Percentiles rank a stretch among this genome's conserved stretches.
phyloP scores from a whole-genome alignment of 1,140 invertebrate genomes.

The Macrostomum lignano region DNA sequence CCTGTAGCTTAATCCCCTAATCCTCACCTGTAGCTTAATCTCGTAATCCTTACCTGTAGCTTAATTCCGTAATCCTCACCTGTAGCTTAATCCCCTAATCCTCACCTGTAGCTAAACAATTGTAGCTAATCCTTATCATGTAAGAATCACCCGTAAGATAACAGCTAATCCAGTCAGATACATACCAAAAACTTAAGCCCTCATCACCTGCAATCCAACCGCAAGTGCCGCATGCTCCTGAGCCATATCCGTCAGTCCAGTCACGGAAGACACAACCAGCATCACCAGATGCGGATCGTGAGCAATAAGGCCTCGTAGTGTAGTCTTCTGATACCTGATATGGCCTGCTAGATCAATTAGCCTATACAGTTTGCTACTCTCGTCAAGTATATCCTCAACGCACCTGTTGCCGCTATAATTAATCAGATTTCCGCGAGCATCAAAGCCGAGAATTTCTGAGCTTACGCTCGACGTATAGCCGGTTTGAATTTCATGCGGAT shows the following conservation, averaged over 20 bases:
- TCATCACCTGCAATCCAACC: too few species aligned
- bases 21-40: too few species aligned
- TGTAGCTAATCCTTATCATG: too few species aligned
- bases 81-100: too few species aligned
- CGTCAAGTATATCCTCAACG: background rate
- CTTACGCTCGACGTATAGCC: constrained; percentile 81
- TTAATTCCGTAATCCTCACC: too few species aligned
- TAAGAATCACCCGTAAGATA: too few species aligned
- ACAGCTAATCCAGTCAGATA: too few species aligned
- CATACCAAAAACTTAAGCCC: too few species aligned
- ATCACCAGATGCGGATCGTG: constrained; percentile 79
- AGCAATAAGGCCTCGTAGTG: constrained; percentile 64
- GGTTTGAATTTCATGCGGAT: constrained; percentile 77
- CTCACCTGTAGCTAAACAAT: too few species aligned
- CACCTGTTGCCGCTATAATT: background rate
- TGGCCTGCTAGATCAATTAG: constrained; percentile 86
- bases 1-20: too few species aligned
- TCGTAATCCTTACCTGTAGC: too few species aligned
- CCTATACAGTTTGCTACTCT: constrained; percentile 35
- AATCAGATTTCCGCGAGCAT: constrained; percentile 25
- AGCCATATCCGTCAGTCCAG: constrained; percentile 19
- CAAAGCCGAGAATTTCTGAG: constrained; percentile 75
- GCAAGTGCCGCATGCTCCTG: too few species aligned
- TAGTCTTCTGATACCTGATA: constrained; percentile 74
- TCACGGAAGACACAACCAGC: constrained; percentile 44